phyloP scores from a whole-genome alignment of 2,113 vertebrate species.

The Planiliza haematocheilus region DNA sequence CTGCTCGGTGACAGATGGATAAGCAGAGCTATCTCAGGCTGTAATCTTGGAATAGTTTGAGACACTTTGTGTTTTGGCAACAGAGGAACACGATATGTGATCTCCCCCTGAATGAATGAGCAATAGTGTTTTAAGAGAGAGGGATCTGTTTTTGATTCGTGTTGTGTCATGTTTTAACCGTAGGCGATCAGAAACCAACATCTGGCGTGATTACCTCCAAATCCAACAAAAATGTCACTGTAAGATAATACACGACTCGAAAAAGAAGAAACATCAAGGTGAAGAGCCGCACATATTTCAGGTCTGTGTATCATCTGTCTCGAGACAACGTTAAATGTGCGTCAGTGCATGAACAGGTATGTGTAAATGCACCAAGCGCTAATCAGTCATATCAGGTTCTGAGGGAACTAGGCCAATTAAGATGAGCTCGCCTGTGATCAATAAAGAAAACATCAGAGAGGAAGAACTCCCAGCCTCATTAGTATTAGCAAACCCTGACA shows the following conservation, averaged over 20 bases:
- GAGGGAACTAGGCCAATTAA: slow-evolving; percentile 64
- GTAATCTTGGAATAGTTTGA: slow-evolving; percentile 76
- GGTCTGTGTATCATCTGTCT: not conserved
- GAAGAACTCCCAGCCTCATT: slow-evolving; percentile 69
- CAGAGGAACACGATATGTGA: slow-evolving; percentile 79
- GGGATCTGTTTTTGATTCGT: slow-evolving; percentile 73
- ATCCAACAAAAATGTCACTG: slow-evolving; percentile 47
- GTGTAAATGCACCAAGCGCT: slow-evolving; percentile 23
- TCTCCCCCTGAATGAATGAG: slow-evolving; percentile 74
- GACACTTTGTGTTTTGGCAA: slow-evolving; percentile 83
- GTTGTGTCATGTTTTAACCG: slow-evolving; percentile 77
- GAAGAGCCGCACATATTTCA: slow-evolving; percentile 26
- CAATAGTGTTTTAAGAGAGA: slow-evolving; percentile 71
- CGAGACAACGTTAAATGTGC: not conserved
- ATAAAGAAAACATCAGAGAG: slow-evolving; percentile 72
- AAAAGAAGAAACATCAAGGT: slow-evolving; percentile 40
- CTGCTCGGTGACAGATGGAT: slow-evolving; percentile 75
- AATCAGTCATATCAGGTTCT: slow-evolving; percentile 53
- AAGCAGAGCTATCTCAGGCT: slow-evolving; percentile 70
- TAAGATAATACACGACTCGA: slow-evolving; percentile 43
- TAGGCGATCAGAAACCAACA: slow-evolving; percentile 66
- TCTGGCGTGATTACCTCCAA: slow-evolving; percentile 48
- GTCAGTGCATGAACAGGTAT: not conserved
- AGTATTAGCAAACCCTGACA: slow-evolving; percentile 56
- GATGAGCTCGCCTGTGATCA: slow-evolving; percentile 57